Conservation (phyloP, 2,797 vertebrate species). For the Chrysocyon brachyurus region DNA sequence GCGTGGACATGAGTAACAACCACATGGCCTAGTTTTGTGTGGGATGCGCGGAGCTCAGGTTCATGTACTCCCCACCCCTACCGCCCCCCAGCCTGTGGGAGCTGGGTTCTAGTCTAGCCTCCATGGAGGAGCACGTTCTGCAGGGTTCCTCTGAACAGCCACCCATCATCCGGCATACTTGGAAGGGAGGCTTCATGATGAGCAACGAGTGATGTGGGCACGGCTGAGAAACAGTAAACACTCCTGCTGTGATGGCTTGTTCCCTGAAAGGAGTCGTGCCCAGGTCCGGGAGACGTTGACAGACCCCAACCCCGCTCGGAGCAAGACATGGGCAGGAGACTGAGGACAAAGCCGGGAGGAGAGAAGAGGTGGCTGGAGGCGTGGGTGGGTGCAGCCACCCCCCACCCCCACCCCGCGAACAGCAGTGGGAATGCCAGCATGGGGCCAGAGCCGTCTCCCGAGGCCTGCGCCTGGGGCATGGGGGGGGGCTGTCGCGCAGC, state of each 20-base stretch:
- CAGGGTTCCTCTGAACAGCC: background rate
- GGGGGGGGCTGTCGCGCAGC: background rate
- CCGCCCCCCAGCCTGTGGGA: no score
- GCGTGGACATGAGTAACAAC: accelerated
- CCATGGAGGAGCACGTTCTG: accelerated
- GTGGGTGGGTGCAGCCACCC: background rate
- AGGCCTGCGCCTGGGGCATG: no score
- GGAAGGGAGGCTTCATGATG: background rate
- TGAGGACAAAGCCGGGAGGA: background rate
- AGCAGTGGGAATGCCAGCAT: no score
- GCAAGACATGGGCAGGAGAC: background rate
- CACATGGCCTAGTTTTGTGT: accelerated
- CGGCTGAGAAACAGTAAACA: background rate
- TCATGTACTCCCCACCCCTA: no score
- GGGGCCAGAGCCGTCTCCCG: background rate
- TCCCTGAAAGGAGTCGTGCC: background rate
- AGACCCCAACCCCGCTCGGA: background rate
- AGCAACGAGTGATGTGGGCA: no score
- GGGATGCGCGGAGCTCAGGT: no score
- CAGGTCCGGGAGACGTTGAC: accelerated
- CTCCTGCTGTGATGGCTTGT: no score
- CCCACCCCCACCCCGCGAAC: background rate
- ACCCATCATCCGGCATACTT: accelerated
- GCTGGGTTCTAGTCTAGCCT: accelerated
- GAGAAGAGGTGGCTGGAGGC: background rate